Base-by-base conservation (phyloP, 2,797 vertebrate genomes). In the Syndactyla subalaris region DNA sequence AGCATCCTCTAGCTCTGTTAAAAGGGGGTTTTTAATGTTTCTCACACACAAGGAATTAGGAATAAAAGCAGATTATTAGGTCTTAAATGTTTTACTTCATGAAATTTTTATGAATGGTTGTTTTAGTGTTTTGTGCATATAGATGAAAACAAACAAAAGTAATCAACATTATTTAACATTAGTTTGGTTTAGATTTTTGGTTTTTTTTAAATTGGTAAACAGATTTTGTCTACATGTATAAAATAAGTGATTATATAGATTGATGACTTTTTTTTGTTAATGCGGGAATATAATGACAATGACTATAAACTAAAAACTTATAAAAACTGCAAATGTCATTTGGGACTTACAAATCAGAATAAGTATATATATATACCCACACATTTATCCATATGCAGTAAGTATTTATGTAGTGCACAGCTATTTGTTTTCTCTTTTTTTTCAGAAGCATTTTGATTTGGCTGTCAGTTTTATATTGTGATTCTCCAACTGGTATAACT, bases 281-380 rank as follows among this genome's bases (percentile, higher is more conserved):
- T n/a, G 8, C 1, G 2, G 1, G 6, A 2, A 3, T 67, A 18
- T 4, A 66, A 39, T 54, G 24, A 41, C 10, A 43, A 24, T 48
- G 26, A 78, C 23, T 29, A 34, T 9, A 18, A 4, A 32, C 19
- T 36, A 51, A 45, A 70, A 67, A 73, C 3, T 2, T 46, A 10
- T 7, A 34, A 74, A 65, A 67, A 59, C 46, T 70, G 11, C 1
- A 67, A 76, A 46, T 79, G 11, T 18, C 0, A 20, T 24, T 59
- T 55, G 12, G 16, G 30, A 55, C 23, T 29, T 63, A 41, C 30
- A 83, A 84, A 41, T 73, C 21, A 43, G 7, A 45, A 27, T 58
- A 45, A 36, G 3, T 10, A 30, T 24, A 36, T 4, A 36, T 4
- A 27, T 1, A 48, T 0, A 77, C 0, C 26, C 1, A 29, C 5